A percentile compares a stretch with the other conserved stretches of the same genome.
phyloP scores from a whole-genome alignment of 1,140 invertebrate species.

The Eubasilissa regina region DNA sequence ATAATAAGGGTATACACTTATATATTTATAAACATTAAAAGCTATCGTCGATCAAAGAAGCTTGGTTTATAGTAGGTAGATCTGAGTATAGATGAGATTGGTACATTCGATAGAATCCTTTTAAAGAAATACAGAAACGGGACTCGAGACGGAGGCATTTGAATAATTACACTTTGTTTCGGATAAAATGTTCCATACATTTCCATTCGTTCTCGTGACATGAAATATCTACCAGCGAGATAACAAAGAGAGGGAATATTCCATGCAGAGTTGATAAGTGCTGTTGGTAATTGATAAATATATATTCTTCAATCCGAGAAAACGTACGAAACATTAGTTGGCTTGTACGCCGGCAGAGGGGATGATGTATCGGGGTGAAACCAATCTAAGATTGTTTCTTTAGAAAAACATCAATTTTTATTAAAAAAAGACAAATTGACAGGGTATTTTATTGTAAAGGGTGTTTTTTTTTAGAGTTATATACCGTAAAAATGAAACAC shows the following conservation, averaged over 20 bases:
- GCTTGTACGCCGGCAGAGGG: not conserved
- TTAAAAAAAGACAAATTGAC: not conserved
- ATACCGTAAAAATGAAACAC: too few species aligned
- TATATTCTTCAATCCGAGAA: slow-evolving; percentile 2
- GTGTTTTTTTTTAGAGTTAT: not conserved
- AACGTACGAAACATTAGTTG: not conserved
- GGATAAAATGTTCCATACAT: slow-evolving; percentile 24
- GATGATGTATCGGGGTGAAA: not conserved
- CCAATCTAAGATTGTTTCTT: not conserved
- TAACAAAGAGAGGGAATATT: slow-evolving; percentile 30
- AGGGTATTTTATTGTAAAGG: not conserved
- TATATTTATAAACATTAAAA: too few species aligned
- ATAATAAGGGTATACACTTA: too few species aligned
- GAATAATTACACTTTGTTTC: slow-evolving; percentile 15
- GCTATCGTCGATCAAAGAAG: too few species aligned
- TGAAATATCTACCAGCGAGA: slow-evolving; percentile 12
- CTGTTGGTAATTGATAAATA: slow-evolving; percentile 39
- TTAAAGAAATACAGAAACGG: not conserved
- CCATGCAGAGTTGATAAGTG: slow-evolving; percentile 4
- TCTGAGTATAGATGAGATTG: too few species aligned
- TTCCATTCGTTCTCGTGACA: slow-evolving; percentile 16
- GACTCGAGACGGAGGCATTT: not conserved
- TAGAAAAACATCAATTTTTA: not conserved
- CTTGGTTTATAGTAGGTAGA: too few species aligned
- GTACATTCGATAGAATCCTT: not conserved